Percentiles rank a stretch among this genome's conserved stretches.
phyloP scores from a whole-genome alignment of 2,113 vertebrate species.

The Chinchilla lanigera region DNA sequence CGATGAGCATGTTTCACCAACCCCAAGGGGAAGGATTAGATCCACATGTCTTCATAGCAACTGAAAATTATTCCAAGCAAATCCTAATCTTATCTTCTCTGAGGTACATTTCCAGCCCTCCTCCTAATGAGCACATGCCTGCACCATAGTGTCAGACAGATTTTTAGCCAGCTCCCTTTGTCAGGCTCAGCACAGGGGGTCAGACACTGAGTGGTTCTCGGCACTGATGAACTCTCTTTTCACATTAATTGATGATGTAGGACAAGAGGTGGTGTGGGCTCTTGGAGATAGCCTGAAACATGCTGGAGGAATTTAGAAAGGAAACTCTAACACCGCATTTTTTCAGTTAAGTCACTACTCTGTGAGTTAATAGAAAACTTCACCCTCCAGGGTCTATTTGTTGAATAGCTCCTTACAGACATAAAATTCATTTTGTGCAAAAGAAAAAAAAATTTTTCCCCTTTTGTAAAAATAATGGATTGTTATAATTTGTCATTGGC shows the following conservation, averaged over 20 bases:
- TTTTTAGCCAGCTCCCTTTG: neutral
- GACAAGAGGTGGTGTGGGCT: neutral
- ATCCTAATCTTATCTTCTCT: neutral
- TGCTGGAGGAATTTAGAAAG: neutral
- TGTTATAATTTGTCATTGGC: constrained; percentile 70
- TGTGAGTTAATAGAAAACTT: constrained; percentile 55
- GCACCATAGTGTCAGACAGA: accelerated
- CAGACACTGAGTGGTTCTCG: neutral
- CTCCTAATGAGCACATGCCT: neutral
- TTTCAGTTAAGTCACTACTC: neutral
- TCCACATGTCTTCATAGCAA: neutral
- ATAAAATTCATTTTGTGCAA: constrained; percentile 65
- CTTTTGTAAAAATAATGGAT: constrained; percentile 68
- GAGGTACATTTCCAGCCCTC: neutral
- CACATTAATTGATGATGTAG: accelerated
- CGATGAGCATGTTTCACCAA: neutral
- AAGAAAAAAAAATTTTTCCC: neutral
- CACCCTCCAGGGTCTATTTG: constrained; percentile 52
- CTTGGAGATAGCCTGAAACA: neutral
- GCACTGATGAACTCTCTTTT: neutral
- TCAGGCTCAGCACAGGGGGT: neutral
- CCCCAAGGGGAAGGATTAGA: neutral
- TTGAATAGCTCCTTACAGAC: neutral
- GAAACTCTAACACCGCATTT: neutral
- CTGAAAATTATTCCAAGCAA: neutral